Conservation (phyloP, 2,797 vertebrate genomes). For the Pseudochirops corinnae region DNA sequence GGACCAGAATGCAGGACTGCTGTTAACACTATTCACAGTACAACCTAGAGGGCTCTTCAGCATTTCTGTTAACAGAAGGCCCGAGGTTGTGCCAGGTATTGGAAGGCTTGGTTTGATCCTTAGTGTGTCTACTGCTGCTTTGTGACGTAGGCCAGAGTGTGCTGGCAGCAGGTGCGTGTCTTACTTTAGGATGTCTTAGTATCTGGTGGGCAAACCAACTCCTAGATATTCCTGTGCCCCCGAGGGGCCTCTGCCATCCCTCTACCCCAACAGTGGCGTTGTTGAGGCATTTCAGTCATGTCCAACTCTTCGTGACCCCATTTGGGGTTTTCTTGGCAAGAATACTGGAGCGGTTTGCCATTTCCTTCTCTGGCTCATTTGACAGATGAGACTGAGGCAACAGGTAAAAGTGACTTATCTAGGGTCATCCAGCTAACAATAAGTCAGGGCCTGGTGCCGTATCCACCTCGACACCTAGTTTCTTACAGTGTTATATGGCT, state of each 20-base stretch:
- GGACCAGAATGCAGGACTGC: conserved; percentile 10
- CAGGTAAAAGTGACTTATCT: background rate
- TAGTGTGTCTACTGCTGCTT: background rate
- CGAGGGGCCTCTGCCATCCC: too few species aligned
- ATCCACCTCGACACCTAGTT: too few species aligned
- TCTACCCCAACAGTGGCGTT: background rate
- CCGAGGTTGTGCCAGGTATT: background rate
- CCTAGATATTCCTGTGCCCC: conserved; percentile 1
- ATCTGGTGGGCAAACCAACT: conserved; percentile 3
- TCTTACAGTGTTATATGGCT: conserved; percentile 27
- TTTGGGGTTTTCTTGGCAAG: background rate
- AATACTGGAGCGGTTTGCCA: background rate
- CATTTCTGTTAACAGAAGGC: background rate
- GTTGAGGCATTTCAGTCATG: too few species aligned
- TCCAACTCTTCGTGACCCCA: too few species aligned
- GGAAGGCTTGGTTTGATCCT: background rate
- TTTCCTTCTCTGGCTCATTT: background rate
- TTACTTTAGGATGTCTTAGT: background rate
- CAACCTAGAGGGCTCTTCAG: background rate
- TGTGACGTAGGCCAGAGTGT: background rate
- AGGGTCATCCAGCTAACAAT: too few species aligned
- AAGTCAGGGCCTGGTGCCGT: too few species aligned
- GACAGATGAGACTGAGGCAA: background rate
- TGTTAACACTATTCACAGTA: background rate
- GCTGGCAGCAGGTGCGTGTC: background rate